Evolutionary conservation across 2,113 vertebrate species (phyloP), one percentile per base, ranked within the genome.

Genomic region (Limanda limanda): DNA sequence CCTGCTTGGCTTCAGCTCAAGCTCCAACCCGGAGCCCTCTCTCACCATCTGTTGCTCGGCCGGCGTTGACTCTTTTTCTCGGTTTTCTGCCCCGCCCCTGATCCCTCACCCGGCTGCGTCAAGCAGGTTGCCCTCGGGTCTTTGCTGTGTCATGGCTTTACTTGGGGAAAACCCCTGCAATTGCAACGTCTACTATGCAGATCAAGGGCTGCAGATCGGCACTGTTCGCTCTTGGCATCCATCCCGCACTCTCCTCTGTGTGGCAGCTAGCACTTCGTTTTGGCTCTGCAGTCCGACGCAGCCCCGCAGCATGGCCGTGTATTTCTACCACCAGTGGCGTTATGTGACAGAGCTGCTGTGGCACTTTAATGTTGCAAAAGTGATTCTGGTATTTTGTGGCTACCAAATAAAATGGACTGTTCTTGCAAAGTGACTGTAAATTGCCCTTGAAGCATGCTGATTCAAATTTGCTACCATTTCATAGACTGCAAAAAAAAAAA

Each of bases 161-260:
- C 79, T 68, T n/a, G 52, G 60, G 81, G 81, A 56, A 84, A 83
- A 80, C 71, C 85, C 85, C 88, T 94, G 90, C 92, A 95, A 95
- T 92, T 92, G 96, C 92, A 92, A 92, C 90, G 94, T 94, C 91
- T 94, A 96, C 96, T 97, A 96, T 99, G 97, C 96, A 97, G 95
- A 96, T 93, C 75, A 92, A 96, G 91, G 93, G 92, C 93, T 95
- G 93, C 92, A 94, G 91, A 93, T 92, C 83, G 81, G 61, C 78
- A 68, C 84, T 81, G 82, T 84, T 86, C 74, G 82, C 87, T 82
- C 66, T 48, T 71, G 69, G 73, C 83, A 54, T 52, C 64, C 80
- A 56, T 70, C 83, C 79, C 71, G 73, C 74, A 73, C 69, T 75
- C 68, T 75, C 23, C 69, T 83, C 79, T 68, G 62, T 81, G 75